Base-by-base conservation (phyloP, 2,888 invertebrate genomes). In the Papilio protenor region DNA sequence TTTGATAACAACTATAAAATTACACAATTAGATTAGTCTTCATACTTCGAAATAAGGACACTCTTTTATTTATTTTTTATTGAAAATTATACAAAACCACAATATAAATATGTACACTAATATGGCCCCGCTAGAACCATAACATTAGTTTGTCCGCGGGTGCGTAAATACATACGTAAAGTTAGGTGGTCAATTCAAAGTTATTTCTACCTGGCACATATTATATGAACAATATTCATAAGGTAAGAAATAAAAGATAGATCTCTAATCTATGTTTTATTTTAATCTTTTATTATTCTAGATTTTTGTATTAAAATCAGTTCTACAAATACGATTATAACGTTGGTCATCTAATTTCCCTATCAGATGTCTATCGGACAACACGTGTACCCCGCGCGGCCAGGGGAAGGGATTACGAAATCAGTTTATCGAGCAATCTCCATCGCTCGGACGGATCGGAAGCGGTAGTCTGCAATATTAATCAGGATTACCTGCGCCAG, bases 381-480 rank as follows among this genome's bases (percentile, higher is more conserved):
- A 70, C 64, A 49, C 45, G 69, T 74, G 27, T 59, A n/a, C 21
- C 59, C n/a, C 18, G 8, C n/a, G 11, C 40, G 55, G 57, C 81
- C 83, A 83, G 82, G 82, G 85, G 80, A 83, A 79, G 79, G 83
- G 84, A 85, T 82, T 83, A 81, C 64, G 81, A 84, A 85, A 86
- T 86, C 83, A 82, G 82, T 83, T 86, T 86, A 85, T 81, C 83
- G 83, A 82, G 85, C 83, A 81, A 81, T 79, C 77, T 75, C 79
- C 79, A 83, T 80, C 80, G 76, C 75, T 74, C 55, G 79, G 71
- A 83, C 83, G 64, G 47, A 84, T 84, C 81, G 84, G 80, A 82
- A 82, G 77, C 82, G 79, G 80, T 80, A 80, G 79, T 81, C 81
- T 86, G 86, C 84, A 85, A 84, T 85, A 86, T 86, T 86, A 85